A percentile compares a stretch with the other conserved stretches of the same genome.
Conservation (phyloP, 2,113 vertebrate species). For the Myiozetetes cayanensis region DNA sequence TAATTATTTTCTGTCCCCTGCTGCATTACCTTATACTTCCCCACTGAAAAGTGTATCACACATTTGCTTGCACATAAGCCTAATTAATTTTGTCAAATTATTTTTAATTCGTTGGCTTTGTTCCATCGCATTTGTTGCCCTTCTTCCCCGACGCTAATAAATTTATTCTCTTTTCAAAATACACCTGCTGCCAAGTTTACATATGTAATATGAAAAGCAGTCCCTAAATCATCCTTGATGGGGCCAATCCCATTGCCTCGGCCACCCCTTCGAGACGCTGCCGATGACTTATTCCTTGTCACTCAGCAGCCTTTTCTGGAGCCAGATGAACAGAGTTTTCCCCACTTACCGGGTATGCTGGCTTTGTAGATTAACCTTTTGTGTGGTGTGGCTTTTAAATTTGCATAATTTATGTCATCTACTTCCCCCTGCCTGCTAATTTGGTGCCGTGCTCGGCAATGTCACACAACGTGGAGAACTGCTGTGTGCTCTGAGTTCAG, state of each 20-base stretch:
- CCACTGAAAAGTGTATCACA: constrained; percentile 34
- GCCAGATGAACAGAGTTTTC: not conserved
- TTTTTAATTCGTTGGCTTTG: constrained; percentile 59
- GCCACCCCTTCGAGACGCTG: not conserved
- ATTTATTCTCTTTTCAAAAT: constrained; percentile 19
- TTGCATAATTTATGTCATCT: constrained; percentile 14
- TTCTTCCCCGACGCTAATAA: not conserved
- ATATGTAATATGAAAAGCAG: not conserved
- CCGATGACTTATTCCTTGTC: not conserved
- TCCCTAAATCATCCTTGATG: constrained; percentile 4
- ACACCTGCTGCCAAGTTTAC: constrained; percentile 20
- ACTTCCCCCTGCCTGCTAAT: not conserved
- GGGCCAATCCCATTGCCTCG: not conserved
- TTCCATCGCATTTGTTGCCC: constrained; percentile 36
- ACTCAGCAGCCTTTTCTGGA: not conserved
- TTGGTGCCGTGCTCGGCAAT: not conserved
- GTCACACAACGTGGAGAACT: not conserved
- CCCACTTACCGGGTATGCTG: not conserved
- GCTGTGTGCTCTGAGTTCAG: accelerated
- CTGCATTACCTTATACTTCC: constrained; percentile 5
- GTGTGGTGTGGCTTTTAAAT: not conserved
- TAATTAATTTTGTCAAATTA: constrained; percentile 69
- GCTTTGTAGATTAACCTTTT: constrained; percentile 35
- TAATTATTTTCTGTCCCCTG: constrained; percentile 48
- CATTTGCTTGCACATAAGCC: constrained; percentile 30